These are phyloP conservation scores for Lepus europaeus DNA, from an alignment of 2,113 vertebrate species.

Conservation along the genomic window DNA sequence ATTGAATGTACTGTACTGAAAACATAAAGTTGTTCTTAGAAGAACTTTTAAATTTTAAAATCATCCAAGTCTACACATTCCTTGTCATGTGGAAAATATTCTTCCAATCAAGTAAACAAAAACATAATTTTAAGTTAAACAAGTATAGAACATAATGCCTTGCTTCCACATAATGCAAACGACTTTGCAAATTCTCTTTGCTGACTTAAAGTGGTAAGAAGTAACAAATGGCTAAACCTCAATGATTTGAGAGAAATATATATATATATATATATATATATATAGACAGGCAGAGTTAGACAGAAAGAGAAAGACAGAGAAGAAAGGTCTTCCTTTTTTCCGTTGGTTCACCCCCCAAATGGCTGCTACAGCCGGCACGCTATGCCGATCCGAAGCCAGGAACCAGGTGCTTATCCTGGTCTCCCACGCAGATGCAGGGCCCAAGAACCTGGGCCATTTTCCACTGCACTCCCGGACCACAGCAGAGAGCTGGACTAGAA, in stretches of 20 bases:
- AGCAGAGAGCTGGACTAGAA: too few species aligned
- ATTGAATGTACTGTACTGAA: not conserved
- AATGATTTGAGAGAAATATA: not conserved
- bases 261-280: too few species aligned
- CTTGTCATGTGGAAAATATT: constrained; percentile 2
- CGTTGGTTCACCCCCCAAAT: too few species aligned
- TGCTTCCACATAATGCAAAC: constrained; percentile 48
- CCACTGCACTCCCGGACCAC: too few species aligned
- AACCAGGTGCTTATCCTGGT: too few species aligned
- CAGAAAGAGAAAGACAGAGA: too few species aligned
- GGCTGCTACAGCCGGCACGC: too few species aligned
- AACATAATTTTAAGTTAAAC: constrained; percentile 25
- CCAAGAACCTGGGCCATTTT: too few species aligned
- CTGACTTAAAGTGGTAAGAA: constrained; percentile 23
- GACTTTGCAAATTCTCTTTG: constrained; percentile 53
- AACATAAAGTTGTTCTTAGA: constrained; percentile 34
- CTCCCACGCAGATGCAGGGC: too few species aligned
- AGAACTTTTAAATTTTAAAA: constrained; percentile 51
- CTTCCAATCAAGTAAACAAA: not conserved
- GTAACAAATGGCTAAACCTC: not conserved
- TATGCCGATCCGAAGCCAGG: too few species aligned
- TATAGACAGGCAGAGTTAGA: too few species aligned
- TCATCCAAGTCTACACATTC: constrained; percentile 12
- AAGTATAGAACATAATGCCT: not conserved
- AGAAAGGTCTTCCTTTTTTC: too few species aligned